A percentile compares a stretch with the other conserved stretches of the same genome.
Conservation (phyloP, 2,888 invertebrate genomes). For the Xestobium rufovillosum region DNA sequence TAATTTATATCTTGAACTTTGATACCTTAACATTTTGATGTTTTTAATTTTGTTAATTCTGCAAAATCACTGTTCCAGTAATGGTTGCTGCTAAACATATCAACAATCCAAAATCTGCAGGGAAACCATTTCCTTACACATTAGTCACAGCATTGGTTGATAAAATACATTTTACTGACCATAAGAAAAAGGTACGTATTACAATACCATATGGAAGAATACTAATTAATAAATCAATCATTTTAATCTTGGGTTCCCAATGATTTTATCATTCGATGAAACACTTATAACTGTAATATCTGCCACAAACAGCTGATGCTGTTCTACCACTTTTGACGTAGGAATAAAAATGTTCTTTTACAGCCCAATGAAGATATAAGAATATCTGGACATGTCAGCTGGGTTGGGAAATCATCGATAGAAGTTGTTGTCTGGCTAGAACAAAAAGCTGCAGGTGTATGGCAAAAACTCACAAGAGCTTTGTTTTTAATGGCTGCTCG, state of each 20-base stretch:
- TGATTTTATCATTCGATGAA: too few species aligned
- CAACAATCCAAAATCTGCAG: slow-evolving; percentile 50
- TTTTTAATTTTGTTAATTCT: too few species aligned
- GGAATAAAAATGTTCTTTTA: too few species aligned
- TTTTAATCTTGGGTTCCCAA: too few species aligned
- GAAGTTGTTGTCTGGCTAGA: slow-evolving; percentile 66
- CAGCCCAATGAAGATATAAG: slow-evolving; percentile 55
- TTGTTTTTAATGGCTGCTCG: slow-evolving; percentile 67
- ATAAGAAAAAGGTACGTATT: slow-evolving; percentile 41
- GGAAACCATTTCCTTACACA: slow-evolving; percentile 51
- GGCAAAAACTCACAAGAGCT: slow-evolving; percentile 53
- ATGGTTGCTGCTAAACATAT: slow-evolving; percentile 63
- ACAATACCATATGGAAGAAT: too few species aligned
- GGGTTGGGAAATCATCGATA: slow-evolving; percentile 65
- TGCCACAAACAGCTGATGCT: too few species aligned
- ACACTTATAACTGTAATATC: too few species aligned
- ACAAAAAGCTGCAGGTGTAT: slow-evolving; percentile 48
- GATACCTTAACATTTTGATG: too few species aligned
- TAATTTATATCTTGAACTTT: too few species aligned
- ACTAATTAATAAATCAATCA: too few species aligned
- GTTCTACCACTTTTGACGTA: too few species aligned
- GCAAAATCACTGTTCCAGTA: slow-evolving; percentile 50
- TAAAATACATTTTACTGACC: slow-evolving; percentile 53
- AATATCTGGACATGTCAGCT: slow-evolving; percentile 65
- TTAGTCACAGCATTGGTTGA: slow-evolving; percentile 71